A percentile compares a stretch with the other conserved stretches of the same genome.
These are phyloP conservation scores for Propithecus coquereli DNA, from an alignment of 2,113 vertebrate genomes.

Conservation along the genomic window DNA sequence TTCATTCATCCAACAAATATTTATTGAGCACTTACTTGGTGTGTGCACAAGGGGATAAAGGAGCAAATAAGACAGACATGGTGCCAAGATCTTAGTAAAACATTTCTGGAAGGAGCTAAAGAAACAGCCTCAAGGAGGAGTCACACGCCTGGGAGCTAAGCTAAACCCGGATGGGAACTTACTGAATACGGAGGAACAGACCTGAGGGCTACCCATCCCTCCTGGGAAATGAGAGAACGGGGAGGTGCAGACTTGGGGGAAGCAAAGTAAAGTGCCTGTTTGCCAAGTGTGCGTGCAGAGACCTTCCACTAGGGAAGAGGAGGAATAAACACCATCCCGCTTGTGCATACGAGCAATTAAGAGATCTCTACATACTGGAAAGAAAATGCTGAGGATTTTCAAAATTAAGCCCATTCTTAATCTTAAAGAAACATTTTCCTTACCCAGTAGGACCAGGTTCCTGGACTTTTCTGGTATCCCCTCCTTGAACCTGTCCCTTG, in stretches of 20 bases:
- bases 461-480: neutral
- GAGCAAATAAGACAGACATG: neutral
- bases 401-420: neutral
- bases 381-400: neutral
- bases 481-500: neutral
- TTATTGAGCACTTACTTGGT: neutral
- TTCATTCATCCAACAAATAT: neutral
- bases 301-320: too few relatives aligned
- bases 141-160: neutral
- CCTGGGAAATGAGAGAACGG: neutral
- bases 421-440: neutral
- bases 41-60: neutral
- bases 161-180: neutral
- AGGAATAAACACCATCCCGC: neutral
- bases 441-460: conserved; percentile 49
- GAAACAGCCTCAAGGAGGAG: neutral
- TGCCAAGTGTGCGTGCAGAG: neutral
- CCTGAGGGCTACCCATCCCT: neutral
- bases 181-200: neutral
- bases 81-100: neutral
- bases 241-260: neutral
- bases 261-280: neutral
- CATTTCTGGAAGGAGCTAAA: neutral
- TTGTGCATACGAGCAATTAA: neutral
- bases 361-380: neutral